Conservation (phyloP, 1,140 invertebrate species). For the Hypsibius dujardini region DNA sequence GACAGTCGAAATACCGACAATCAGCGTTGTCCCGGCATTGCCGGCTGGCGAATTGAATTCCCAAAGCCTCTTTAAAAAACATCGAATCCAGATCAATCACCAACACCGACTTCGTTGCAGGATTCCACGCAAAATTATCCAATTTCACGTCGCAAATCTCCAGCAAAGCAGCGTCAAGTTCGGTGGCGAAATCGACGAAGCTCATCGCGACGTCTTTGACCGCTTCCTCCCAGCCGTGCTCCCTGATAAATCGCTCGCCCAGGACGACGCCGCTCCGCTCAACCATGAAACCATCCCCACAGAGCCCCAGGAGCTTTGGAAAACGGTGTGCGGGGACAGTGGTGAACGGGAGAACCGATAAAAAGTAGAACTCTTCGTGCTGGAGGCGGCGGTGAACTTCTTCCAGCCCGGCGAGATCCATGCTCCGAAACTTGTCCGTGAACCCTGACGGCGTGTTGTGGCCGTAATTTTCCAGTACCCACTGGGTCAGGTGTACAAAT, state of each 20-base stretch:
- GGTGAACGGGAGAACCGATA: no score
- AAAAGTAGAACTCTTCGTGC: no score
- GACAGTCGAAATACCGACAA: background rate
- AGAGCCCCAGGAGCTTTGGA: background rate
- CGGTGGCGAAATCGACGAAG: background rate
- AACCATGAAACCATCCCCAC: background rate
- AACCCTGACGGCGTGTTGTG: no score
- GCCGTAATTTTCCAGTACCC: no score
- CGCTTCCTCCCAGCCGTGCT: background rate
- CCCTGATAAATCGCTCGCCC: background rate
- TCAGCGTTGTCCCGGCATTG: background rate
- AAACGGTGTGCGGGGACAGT: background rate
- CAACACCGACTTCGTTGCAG: background rate
- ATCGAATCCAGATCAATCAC: background rate
- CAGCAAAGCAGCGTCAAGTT: background rate
- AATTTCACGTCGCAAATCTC: background rate
- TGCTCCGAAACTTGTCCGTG: no score
- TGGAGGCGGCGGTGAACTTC: no score
- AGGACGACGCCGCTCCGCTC: background rate
- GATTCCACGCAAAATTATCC: background rate
- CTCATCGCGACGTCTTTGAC: background rate
- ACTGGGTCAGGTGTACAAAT: no score
- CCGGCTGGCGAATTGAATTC: background rate
- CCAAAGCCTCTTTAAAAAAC: background rate
- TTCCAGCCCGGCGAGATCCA: no score